Base-by-base conservation (phyloP, 2,113 vertebrate species). In the Hymenochirus boettgeri region DNA sequence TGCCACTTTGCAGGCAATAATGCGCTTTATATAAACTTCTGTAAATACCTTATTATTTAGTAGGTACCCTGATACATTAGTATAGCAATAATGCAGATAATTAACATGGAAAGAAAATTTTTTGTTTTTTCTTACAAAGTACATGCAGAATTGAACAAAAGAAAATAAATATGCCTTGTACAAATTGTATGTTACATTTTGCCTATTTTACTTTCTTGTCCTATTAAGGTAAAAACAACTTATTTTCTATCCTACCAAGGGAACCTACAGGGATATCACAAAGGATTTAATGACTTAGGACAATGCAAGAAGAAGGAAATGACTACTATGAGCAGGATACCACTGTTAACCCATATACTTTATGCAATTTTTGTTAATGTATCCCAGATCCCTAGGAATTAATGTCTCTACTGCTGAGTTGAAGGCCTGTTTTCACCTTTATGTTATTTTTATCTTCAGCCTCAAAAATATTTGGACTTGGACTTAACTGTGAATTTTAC, bases 381-480 rank as follows among this genome's bases (percentile, higher is more conserved):
- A 69, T 55, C 58, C 62, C 39, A 50, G 47, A 62, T 72, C 61
- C 48, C 57, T 33, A 58, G 62, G 61, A 66, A 72, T 73, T 57
- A 69, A 73, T 35, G 37, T 31, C 62, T 31, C 61, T 71, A 69
- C 74, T 73, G 78, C 70, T 71, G 71, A 69, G 70, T 31, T 59
- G 61, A 74, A 70, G 60, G 78, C 47, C 12, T 60, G 73, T 71
- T 79, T 73, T 42, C 65, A 70, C 0, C 2, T 48, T 73, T 58
- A 66, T 66, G 23, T 58, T 39, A 23, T 47, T 58, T 66, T 66
- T 66, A 58, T 66, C 64, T 24, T 5, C 52, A 39, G 19, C 1
- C 52, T 50, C 29, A 51, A 51, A 66, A 58, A 58, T 58, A 66
- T 74, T 62, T 62, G 74, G 73, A 73, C 0, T 62, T 73, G 63